These are phyloP conservation scores for Acleris sparsana DNA, from an alignment of 2,888 invertebrate species.

Conservation along the genomic window DNA sequence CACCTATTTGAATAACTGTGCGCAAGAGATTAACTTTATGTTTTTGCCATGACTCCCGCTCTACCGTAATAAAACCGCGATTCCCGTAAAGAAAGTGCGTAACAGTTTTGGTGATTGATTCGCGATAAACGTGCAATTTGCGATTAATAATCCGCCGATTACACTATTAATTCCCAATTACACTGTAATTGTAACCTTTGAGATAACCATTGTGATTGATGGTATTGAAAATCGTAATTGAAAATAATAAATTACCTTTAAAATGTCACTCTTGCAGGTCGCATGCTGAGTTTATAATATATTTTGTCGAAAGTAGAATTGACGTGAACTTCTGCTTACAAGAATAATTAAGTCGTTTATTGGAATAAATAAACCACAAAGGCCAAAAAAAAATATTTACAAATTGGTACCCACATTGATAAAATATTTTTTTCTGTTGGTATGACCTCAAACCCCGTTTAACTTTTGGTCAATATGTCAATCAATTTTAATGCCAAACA, in stretches of 20 bases:
- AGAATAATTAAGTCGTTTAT: too few species aligned
- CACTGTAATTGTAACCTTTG: conserved; percentile 36
- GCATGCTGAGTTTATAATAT: too few species aligned
- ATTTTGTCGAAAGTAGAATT: too few species aligned
- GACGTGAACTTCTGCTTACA: too few species aligned
- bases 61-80: conserved; percentile 25
- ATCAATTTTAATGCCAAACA: conserved; percentile 5
- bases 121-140: conserved; percentile 39
- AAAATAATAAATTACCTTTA: not conserved
- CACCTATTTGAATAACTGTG: not conserved
- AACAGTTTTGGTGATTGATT: conserved; percentile 48
- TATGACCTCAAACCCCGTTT: not conserved
- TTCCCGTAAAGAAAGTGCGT: conserved; percentile 46
- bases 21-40: not conserved
- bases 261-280: not conserved
- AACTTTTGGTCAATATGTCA: conserved; percentile 17
- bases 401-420: too few species aligned
- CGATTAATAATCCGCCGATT: conserved; percentile 30
- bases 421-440: not conserved
- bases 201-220: conserved; percentile 25
- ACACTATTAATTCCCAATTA: conserved; percentile 36
- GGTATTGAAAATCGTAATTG: conserved; percentile 1
- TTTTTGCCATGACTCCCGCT: conserved; percentile 7
- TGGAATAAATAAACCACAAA: too few species aligned
- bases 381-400: too few species aligned